Percentiles rank a stretch among this genome's conserved stretches.
Conservation (phyloP, 2,888 invertebrate genomes). For the Cylindroiulus punctatus region DNA sequence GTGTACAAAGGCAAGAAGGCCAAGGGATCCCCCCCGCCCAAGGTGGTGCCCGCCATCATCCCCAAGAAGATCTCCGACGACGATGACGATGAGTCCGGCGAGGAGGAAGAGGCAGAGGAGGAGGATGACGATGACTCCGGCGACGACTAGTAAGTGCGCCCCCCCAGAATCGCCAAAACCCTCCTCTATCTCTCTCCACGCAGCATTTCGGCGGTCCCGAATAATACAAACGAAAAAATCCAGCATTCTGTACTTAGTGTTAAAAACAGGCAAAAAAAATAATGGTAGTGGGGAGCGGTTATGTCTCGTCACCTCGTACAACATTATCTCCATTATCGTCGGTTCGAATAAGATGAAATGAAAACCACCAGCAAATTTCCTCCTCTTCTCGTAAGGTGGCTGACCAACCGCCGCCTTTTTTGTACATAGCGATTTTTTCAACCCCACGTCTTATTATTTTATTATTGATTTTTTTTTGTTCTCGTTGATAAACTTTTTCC, state of each 20-base stretch:
- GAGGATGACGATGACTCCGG: constrained; percentile 74
- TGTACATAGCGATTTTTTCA: constrained; percentile 53
- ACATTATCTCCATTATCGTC: neutral
- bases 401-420: constrained; percentile 49
- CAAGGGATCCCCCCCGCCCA: constrained; percentile 62
- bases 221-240: neutral
- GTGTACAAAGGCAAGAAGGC: constrained; percentile 80
- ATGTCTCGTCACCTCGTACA: constrained; percentile 1
- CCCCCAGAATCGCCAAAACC: neutral
- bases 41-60: constrained; percentile 65
- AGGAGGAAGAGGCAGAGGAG: constrained; percentile 72
- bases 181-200: constrained; percentile 4
- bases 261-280: too few species aligned
- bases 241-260: constrained; percentile 56
- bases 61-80: constrained; percentile 65
- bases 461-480: constrained; percentile 43
- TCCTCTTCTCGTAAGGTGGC: constrained; percentile 47
- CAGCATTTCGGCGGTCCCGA: constrained; percentile 48
- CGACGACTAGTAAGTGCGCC: constrained; percentile 62
- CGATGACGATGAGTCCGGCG: constrained; percentile 61
- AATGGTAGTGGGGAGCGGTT: constrained; percentile 52
- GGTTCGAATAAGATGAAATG: neutral
- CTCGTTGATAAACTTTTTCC: too few species aligned
- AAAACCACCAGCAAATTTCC: constrained; percentile 43
- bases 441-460: constrained; percentile 41